Percentiles rank a stretch among this genome's conserved stretches.
These are phyloP conservation scores for Loripinus fragilis DNA, from an alignment of 2,888 invertebrate genomes.

Conservation along the genomic window DNA sequence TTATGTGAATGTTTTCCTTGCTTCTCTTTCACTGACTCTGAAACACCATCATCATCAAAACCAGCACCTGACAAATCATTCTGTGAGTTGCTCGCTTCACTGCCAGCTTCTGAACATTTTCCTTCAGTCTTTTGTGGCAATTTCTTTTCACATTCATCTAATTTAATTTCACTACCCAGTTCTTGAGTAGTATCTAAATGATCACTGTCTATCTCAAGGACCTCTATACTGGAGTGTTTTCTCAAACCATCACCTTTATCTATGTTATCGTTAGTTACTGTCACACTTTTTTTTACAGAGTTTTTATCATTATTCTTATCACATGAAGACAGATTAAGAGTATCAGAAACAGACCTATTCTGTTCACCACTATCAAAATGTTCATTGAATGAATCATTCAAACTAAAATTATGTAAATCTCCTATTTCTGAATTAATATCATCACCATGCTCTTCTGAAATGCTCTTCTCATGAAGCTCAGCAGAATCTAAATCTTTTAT, in stretches of 20 bases:
- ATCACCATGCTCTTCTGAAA: not conserved
- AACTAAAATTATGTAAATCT: conserved; percentile 11
- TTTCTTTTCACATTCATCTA: no score
- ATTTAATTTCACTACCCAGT: not conserved
- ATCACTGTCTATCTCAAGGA: not conserved
- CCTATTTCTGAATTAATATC: not conserved
- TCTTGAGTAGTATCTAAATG: not conserved
- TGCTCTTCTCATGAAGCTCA: not conserved
- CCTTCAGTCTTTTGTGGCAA: no score
- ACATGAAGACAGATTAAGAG: no score
- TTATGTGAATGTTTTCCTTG: no score
- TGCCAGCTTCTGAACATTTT: not conserved
- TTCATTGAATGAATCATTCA: conserved; percentile 33
- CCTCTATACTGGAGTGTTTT: not conserved
- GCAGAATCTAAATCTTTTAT: not conserved
- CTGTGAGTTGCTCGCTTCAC: not conserved
- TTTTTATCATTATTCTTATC: not conserved
- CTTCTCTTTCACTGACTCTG: not conserved
- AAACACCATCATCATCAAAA: not conserved
- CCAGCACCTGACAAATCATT: not conserved
- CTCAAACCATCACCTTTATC: not conserved
- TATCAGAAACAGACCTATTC: no score
- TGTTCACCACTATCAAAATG: not conserved
- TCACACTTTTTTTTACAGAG: not conserved
- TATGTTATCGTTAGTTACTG: not conserved